Conservation (phyloP, 2,113 vertebrate genomes). For the Oreotrochilus melanogaster region DNA sequence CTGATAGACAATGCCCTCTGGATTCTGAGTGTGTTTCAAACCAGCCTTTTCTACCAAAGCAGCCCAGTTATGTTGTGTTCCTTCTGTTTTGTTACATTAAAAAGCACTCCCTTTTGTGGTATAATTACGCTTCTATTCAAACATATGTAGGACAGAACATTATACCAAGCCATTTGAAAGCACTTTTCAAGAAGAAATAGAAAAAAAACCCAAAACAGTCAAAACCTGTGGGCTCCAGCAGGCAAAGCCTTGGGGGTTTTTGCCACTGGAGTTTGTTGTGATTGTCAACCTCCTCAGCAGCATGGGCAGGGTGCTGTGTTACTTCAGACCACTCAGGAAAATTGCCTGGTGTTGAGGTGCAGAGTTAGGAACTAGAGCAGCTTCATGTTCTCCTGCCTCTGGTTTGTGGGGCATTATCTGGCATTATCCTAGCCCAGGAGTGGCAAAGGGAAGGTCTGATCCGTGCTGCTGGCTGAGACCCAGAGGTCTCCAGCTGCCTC, state of each 20-base stretch:
- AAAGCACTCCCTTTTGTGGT: background rate
- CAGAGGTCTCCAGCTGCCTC: background rate
- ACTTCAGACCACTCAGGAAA: background rate
- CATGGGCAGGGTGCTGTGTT: fast-evolving
- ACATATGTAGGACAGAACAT: background rate
- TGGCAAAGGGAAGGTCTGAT: fast-evolving
- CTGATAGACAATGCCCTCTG: background rate
- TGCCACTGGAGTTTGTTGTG: background rate
- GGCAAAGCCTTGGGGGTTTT: background rate
- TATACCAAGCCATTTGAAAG: background rate
- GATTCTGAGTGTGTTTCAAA: background rate
- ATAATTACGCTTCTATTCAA: constrained; percentile 6
- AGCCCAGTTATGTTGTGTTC: background rate
- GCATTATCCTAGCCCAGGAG: fast-evolving
- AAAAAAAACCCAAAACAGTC: background rate
- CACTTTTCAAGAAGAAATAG: background rate
- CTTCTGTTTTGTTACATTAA: background rate
- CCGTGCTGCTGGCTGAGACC: background rate
- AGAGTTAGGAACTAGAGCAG: background rate
- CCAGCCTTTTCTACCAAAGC: background rate
- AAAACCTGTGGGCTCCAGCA: background rate
- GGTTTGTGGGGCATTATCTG: no score
- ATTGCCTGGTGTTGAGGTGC: fast-evolving
- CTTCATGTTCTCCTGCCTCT: background rate
- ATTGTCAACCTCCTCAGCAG: background rate